These are phyloP conservation scores for Atopsyche davidsoni DNA, from an alignment of 1,140 invertebrate genomes.

Conservation along the genomic window DNA sequence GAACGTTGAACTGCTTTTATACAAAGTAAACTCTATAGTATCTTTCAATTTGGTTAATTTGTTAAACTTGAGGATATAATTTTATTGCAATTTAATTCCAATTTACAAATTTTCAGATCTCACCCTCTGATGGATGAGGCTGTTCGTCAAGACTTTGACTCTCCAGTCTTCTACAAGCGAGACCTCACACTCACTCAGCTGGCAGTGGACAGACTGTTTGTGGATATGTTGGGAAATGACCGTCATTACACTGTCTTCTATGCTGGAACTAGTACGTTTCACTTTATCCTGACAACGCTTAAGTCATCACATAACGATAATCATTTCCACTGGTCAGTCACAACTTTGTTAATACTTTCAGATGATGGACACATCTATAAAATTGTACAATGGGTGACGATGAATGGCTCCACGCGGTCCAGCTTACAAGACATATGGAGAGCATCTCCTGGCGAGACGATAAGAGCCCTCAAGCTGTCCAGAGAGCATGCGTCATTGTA, in stretches of 20 bases:
- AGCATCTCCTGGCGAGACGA: constrained; percentile 65
- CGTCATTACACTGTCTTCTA: constrained; percentile 73
- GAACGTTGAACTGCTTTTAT: no score
- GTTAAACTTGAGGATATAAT: no score
- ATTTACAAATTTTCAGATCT: constrained; percentile 46
- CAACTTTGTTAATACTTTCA: constrained; percentile 33
- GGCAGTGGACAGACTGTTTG: constrained; percentile 66
- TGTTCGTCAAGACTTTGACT: constrained; percentile 70
- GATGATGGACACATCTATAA: constrained; percentile 73
- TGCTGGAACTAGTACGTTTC: constrained; percentile 63
- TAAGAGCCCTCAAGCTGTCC: constrained; percentile 68
- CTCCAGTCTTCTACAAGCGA: constrained; percentile 74
- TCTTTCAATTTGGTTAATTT: no score
- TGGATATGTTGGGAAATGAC: constrained; percentile 55
- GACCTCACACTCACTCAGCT: constrained; percentile 73
- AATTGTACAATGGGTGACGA: constrained; percentile 66
- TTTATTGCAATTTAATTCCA: no score
- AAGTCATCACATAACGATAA: background rate
- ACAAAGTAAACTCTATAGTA: no score
- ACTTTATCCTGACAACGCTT: background rate
- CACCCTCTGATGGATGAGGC: constrained; percentile 90
- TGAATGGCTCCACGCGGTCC: constrained; percentile 56
- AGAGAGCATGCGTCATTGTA: constrained; percentile 66
- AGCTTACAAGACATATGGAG: constrained; percentile 71
- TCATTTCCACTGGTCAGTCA: background rate